Evolutionary conservation across 2,113 vertebrate species (phyloP), one percentile per base, ranked within the genome.

Genomic region (Morone chrysops): DNA sequence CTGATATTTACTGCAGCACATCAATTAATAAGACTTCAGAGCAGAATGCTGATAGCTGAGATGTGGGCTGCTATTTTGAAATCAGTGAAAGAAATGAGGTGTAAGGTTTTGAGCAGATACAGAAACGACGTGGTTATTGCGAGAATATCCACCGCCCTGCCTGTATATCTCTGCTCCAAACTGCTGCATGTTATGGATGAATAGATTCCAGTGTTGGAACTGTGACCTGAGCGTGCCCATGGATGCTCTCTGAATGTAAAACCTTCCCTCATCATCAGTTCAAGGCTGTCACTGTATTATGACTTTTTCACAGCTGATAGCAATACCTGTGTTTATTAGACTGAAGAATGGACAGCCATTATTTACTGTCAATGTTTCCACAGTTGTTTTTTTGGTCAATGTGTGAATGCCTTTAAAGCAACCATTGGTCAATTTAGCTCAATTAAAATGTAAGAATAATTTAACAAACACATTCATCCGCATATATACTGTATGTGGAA

Each of bases 201-300:
- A 89, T 90, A 78, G 87, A 54, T 62, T 63, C 75, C 65, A 76
- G 80, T 89, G 85, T 91, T 87, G 50, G 36, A 76, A 5, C 62
- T 25, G 53, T 70, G 77, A 87, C 90, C 71, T 61, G 61, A 50
- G 71, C 17, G 20, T 78, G 83, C 63, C 73, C 77, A 80, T 48
- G 38, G 77, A 87, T 85, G 80, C 80, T 87, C n/a, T 22, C 65
- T 82, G 89, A 82, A 89, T 82, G 80, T 45, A 67, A 88, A 87
- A 54, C 6, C 65, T 51, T 13, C 41, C n/a, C 36, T 67, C 50
- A 62, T 70, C 71, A 76, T 61, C 60, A 56, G n/a, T 60, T 75
- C 25, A 51, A 50, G 36, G 41, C 70, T 40, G 10, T 73, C 56
- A 17, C 59, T 61, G 41, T 18, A 22, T 53, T 16, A 47, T 14